Base-by-base conservation (phyloP, 2,888 invertebrate species). In the Metallyticus violacea region DNA sequence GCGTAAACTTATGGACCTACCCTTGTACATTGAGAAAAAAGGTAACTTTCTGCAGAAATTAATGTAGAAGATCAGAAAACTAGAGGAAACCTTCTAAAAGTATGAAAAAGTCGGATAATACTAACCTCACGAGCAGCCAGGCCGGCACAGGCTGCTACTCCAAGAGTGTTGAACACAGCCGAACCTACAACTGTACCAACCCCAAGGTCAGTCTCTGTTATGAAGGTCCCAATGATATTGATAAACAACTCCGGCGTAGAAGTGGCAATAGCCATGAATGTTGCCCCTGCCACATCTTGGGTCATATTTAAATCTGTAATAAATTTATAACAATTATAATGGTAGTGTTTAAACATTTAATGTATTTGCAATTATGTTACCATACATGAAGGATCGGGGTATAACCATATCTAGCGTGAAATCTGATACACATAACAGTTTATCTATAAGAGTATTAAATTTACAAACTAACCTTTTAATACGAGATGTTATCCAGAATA, bases 241-340 rank as follows among this genome's bases (percentile, higher is more conserved):
- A 98, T 97, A 91, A 98, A 98, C 88, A 98, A 94, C 92, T 99
- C 99, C 0, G 99, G 99, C 88, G 97, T 97, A 25, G 98, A 97
- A 1, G 99, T 99, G 4, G 99, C 99, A 0, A 98, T 95, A 0
- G 99, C 97, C 97, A 99, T 98, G 90, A 99, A 99, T 0, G 99
- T 99, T 2, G 99, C 99, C 0, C 98, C 99, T 0, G 98, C 99
- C 22, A 99, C 97, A 92, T 99, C 98, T 93, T 95, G 91, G 27
- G 91, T 90, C 86, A 92, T 89, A 79, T 90, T 89, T 77, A 92
- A 89, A 87, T 90, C 91, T 91, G 89, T 3, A 87, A 85, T 25
- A 28, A 27, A 1, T 9, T 62, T 62, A 7, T 62, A 9, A 62
- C 76, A 62, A 7, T 62, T 7, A 62, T 26, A 79, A 15, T 5